Percentiles rank a stretch among this genome's conserved stretches.
Conservation (phyloP, 2,797 vertebrate species). For the Protonibea diacanthus region DNA sequence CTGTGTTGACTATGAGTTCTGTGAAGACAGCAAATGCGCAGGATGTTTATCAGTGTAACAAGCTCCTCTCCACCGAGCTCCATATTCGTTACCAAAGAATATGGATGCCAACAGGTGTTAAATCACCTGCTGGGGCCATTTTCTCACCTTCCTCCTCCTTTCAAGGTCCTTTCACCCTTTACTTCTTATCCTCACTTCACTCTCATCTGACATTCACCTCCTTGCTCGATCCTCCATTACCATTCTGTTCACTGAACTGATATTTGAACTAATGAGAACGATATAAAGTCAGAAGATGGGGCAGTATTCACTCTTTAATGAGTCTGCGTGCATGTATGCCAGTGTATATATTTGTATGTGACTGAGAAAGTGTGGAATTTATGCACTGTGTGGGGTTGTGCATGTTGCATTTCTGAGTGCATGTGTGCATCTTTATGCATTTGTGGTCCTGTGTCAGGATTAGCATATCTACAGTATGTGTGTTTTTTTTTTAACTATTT, state of each 20-base stretch:
- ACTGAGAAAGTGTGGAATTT: neutral
- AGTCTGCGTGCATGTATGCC: constrained; percentile 35
- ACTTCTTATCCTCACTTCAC: constrained; percentile 35
- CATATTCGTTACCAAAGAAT: neutral
- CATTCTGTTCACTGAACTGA: constrained; percentile 67
- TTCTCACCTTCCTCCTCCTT: neutral
- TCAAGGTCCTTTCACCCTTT: constrained; percentile 22
- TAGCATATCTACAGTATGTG: constrained; percentile 18
- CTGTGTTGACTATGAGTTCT: neutral
- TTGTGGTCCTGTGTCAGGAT: neutral
- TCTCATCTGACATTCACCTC: constrained; percentile 68
- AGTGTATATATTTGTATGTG: neutral
- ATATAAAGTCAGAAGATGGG: constrained; percentile 69
- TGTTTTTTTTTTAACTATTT: neutral
- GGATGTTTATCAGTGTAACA: neutral
- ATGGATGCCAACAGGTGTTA: constrained; percentile 32
- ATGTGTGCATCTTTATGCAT: neutral
- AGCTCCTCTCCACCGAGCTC: neutral
- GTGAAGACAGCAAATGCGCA: neutral
- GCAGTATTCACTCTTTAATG: constrained; percentile 59
- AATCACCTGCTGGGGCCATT: constrained; percentile 34
- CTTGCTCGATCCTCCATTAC: constrained; percentile 52
- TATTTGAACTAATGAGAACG: constrained; percentile 77
- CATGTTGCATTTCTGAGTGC: neutral
- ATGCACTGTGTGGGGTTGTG: constrained; percentile 12